phyloP scores from a whole-genome alignment of 2,888 invertebrate genomes.

The Dynastes tityus region DNA sequence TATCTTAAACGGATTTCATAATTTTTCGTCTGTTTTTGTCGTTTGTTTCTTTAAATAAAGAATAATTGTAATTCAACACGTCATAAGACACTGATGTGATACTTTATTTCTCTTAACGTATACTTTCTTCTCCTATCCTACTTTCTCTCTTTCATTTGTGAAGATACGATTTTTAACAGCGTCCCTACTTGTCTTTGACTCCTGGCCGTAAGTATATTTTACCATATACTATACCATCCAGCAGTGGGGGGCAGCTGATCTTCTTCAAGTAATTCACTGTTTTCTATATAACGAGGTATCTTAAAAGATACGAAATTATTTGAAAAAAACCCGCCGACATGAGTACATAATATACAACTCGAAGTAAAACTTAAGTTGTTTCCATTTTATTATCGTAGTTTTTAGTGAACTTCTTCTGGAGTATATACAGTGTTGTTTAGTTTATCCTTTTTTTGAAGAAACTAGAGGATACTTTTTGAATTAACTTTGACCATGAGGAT shows the following conservation, averaged over 20 bases:
- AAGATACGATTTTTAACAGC: constrained; percentile 53
- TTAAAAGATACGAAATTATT: constrained; percentile 58
- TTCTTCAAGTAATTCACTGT: constrained; percentile 56
- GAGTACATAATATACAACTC: constrained; percentile 53
- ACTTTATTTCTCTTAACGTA: constrained; percentile 55
- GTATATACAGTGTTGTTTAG: constrained; percentile 52
- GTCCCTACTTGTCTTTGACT: constrained; percentile 55
- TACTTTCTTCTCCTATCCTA: constrained; percentile 61
- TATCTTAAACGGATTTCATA: neutral
- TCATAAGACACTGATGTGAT: constrained; percentile 52
- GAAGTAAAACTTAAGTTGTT: constrained; percentile 30
- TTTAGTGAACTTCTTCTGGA: constrained; percentile 50
- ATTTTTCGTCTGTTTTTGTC: neutral
- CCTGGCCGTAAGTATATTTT: constrained; percentile 15
- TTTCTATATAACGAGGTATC: constrained; percentile 60
- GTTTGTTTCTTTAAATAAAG: neutral
- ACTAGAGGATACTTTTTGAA: constrained; percentile 53
- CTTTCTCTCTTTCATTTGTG: constrained; percentile 60
- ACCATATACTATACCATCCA: constrained; percentile 36
- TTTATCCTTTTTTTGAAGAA: constrained; percentile 35
- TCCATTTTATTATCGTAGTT: constrained; percentile 50
- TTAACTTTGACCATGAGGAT: constrained; percentile 57
- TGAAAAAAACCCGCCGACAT: constrained; percentile 59
- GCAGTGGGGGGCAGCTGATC: constrained; percentile 57
- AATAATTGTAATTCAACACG: constrained; percentile 52